Evolutionary conservation across 2,888 invertebrate species (phyloP), one percentile per base, ranked within the genome.

Genomic region (Drosophila mimica): DNA sequence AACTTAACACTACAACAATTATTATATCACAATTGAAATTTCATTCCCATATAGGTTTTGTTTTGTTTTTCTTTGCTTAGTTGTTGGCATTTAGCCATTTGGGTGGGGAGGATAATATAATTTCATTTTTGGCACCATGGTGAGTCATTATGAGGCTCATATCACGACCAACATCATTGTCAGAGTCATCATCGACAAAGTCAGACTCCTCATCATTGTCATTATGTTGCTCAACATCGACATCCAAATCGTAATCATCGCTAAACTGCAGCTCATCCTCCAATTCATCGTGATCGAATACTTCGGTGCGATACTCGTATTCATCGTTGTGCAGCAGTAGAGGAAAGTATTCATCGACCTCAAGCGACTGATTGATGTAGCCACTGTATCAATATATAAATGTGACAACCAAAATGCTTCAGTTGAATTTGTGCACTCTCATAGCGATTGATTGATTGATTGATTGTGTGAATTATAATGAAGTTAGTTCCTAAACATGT

Each of bases 291-390:
- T 92, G 90, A 67, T 92, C 91, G 67, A 89, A 90, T 54, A 88
- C 65, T 72, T 89, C 91, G 33, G 85, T 83, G 58, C 83, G 85
- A 70, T 90, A 89, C 31, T 90, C 91, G 70, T 81, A 88, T 49
- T 90, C 89, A 70, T 91, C 91, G 46, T 93, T 93, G 46, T 79
- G 61, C 60, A 40, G 74, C 91, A 95, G 93, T 91, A 95, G 95
- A 93, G 97, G 97, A 95, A 98, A 98, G 94, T 97, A 96, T 94
- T 97, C 97, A 96, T 97, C 97, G 94, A 97, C 97, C 94, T 96
- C 96, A 95, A 96, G 95, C 95, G 97, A 97, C 95, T 97, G 97
- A 95, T 97, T 97, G 94, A 96, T 95, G 95, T 97, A 98, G 95
- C 97, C 97, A 96, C 97, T 97, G 57, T 31, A 34, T 53, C 46